Conservation (phyloP, 1,140 invertebrate species). For the Steinernema feltiae region DNA sequence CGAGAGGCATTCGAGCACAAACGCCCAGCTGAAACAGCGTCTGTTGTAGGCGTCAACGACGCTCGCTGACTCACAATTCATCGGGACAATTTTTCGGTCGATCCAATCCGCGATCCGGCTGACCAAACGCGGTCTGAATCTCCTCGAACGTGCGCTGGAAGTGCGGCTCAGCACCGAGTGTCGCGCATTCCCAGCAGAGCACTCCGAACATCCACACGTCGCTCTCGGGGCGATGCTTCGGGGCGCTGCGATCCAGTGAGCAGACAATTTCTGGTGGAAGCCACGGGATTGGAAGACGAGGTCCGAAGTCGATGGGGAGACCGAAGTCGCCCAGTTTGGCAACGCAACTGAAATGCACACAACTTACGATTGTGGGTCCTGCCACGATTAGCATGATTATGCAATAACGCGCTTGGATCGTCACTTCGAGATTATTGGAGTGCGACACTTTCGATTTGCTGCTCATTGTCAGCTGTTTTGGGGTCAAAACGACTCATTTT, state of each 20-base stretch:
- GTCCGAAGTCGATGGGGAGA: constrained; percentile 48
- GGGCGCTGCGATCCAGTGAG: constrained; percentile 38
- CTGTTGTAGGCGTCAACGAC: constrained; percentile 19
- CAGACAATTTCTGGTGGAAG: constrained; percentile 54
- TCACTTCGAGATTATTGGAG: no score
- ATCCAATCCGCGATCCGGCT: constrained; percentile 40
- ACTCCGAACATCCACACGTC: constrained; percentile 54
- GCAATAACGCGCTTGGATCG: no score
- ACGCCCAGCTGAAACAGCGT: constrained; percentile 35
- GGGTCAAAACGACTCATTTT: no score
- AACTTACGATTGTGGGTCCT: background rate
- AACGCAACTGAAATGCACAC: constrained; percentile 38
- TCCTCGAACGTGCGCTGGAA: constrained; percentile 51
- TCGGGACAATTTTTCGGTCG: constrained; percentile 41
- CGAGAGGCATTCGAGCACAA: constrained; percentile 45
- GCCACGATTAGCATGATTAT: no score
- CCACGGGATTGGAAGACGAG: constrained; percentile 51
- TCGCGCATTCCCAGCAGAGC: constrained; percentile 46
- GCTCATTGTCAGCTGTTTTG: no score
- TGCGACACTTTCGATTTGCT: no score
- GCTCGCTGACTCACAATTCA: constrained; percentile 43
- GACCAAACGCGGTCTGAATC: constrained; percentile 40
- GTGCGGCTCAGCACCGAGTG: constrained; percentile 51
- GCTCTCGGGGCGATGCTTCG: constrained; percentile 47
- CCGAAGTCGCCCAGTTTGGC: constrained; percentile 52